These are phyloP conservation scores for Azemiops feae DNA, from an alignment of 2,113 vertebrate genomes.

Conservation along the genomic window DNA sequence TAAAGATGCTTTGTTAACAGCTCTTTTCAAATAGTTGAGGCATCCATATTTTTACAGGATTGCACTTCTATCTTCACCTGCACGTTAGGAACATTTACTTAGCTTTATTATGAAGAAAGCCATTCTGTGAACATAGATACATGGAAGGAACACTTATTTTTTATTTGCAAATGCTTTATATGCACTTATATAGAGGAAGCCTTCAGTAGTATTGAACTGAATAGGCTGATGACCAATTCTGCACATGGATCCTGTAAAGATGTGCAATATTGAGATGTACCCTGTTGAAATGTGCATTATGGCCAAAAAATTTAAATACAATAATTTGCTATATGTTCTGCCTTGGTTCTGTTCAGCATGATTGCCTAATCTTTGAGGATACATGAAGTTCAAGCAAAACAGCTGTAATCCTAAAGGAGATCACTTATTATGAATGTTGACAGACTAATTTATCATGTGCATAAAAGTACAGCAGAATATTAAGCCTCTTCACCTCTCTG, in stretches of 20 bases:
- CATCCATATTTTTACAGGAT: not conserved
- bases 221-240: not conserved
- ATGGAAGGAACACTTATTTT: not conserved
- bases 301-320: not conserved
- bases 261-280: not conserved
- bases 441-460: slow-evolving; percentile 23
- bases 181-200: not conserved
- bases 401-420: slow-evolving; percentile 8
- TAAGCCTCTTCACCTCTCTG: slow-evolving; percentile 17
- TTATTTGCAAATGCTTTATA: not conserved
- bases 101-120: not conserved
- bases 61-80: not conserved
- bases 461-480: slow-evolving; percentile 25
- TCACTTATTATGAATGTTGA: slow-evolving; percentile 10
- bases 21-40: not conserved
- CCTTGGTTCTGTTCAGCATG: slow-evolving; percentile 10
- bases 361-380: slow-evolving; percentile 7
- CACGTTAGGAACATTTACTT: not conserved
- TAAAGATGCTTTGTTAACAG: not conserved
- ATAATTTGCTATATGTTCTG: slow-evolving; percentile 13
- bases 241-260: not conserved
- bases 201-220: not conserved
- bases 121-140: not conserved
- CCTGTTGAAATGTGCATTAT: not conserved
- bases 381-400: slow-evolving; percentile 1